phyloP scores from a whole-genome alignment of 1,140 invertebrate species.

The Ptiloglossa arizonensis region DNA sequence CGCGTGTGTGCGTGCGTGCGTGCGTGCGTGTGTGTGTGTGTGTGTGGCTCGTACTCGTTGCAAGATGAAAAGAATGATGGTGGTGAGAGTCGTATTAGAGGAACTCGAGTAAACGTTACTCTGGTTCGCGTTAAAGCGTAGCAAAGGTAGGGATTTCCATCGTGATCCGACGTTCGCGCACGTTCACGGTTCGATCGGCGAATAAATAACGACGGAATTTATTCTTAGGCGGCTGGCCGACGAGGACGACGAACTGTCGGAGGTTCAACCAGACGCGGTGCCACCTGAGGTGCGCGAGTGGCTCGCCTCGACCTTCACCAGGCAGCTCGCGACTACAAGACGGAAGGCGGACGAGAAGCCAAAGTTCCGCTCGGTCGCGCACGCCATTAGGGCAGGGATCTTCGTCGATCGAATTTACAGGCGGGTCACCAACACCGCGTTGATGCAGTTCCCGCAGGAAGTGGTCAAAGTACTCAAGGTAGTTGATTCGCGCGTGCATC shows the following conservation, averaged over 20 bases:
- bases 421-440: constrained; percentile 91
- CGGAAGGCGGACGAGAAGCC: constrained; percentile 90
- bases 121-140: constrained; percentile 33
- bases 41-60: background rate
- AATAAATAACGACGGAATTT: constrained; percentile 8
- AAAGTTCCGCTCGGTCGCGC: constrained; percentile 97
- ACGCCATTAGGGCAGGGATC: constrained; percentile 97
- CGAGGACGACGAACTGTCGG: constrained; percentile 96
- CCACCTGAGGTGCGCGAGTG: constrained; percentile 97
- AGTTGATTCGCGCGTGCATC: constrained; percentile 31
- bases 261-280: constrained; percentile 97
- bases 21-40: background rate
- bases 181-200: background rate
- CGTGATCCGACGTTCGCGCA: constrained; percentile 31
- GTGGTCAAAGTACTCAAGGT: constrained; percentile 95
- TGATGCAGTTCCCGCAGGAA: constrained; percentile 95
- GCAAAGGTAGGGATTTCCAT: constrained; percentile 55
- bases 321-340: constrained; percentile 90
- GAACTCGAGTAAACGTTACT: constrained; percentile 20
- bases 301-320: constrained; percentile 98
- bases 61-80: background rate
- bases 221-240: constrained; percentile 87
- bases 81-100: background rate
- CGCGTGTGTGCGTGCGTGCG: background rate
- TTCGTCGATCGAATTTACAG: constrained; percentile 98